Evolutionary conservation across 2,113 vertebrate genomes (phyloP).

Genomic region (Blennius ocellaris): DNA sequence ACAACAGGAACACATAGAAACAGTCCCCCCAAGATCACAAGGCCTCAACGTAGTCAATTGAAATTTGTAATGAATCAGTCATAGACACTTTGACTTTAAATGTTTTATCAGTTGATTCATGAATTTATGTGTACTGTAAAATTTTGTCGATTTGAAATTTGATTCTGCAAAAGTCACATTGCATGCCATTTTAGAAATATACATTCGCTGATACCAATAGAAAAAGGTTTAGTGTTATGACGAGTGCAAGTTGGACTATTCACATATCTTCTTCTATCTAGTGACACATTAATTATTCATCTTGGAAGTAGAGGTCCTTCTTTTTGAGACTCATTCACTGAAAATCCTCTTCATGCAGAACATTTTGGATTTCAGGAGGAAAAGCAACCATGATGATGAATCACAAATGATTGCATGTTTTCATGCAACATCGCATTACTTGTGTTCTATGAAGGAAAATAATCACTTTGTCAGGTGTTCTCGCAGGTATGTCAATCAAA

Average conservation of each 20-base stretch:
- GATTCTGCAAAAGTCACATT: not conserved
- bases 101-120: no score
- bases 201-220: no score
- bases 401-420: not conserved
- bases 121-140: no score
- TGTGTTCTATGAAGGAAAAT: not conserved
- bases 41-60: no score
- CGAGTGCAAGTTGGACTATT: not conserved
- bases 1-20: no score
- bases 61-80: not conserved
- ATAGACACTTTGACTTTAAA: no score
- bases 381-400: not conserved
- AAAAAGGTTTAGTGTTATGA: no score
- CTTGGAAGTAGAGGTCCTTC: not conserved
- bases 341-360: conserved; percentile 17
- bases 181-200: not conserved
- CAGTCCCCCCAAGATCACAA: no score
- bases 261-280: conserved; percentile 6
- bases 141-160: no score
- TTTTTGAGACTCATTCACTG: not conserved
- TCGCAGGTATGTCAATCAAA: no score
- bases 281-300: not conserved
- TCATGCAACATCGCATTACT: not conserved
- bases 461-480: not conserved
- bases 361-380: not conserved